These are phyloP conservation scores for Cichladusa arquata DNA, from an alignment of 2,113 vertebrate species.

Conservation along the genomic window DNA sequence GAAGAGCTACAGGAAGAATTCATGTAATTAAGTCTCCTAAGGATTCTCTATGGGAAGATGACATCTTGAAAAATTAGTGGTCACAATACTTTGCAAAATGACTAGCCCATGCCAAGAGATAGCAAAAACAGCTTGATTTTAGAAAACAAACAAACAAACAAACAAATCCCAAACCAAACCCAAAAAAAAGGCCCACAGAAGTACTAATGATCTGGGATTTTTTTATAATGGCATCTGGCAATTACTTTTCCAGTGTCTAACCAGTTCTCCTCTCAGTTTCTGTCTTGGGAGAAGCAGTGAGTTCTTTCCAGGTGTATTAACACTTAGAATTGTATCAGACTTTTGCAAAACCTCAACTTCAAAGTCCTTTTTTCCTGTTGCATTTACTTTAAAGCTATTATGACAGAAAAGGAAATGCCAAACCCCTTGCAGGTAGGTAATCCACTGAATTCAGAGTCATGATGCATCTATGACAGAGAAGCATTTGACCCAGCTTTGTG, in stretches of 20 bases:
- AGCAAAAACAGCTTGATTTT: neutral
- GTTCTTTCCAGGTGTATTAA: neutral
- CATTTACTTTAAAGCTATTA: neutral
- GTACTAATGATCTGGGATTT: neutral
- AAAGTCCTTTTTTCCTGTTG: neutral
- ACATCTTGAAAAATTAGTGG: neutral
- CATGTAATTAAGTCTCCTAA: neutral
- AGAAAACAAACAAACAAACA: neutral
- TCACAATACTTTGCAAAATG: neutral
- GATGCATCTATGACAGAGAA: neutral
- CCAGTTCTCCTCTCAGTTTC: neutral
- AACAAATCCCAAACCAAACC: neutral
- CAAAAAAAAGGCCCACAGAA: fast-evolving
- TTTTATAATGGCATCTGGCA: neutral
- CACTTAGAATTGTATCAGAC: neutral
- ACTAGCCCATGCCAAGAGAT: neutral
- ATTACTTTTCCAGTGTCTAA: neutral
- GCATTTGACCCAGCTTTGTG: neutral
- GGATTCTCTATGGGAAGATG: neutral
- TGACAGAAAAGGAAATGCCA: neutral
- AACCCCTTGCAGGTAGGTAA: neutral
- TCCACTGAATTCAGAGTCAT: neutral
- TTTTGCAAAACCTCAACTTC: neutral
- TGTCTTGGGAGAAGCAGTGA: neutral
- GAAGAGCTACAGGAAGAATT: neutral